These are phyloP conservation scores for Unio pictorum DNA, from an alignment of 2,888 invertebrate species.

Conservation along the genomic window DNA sequence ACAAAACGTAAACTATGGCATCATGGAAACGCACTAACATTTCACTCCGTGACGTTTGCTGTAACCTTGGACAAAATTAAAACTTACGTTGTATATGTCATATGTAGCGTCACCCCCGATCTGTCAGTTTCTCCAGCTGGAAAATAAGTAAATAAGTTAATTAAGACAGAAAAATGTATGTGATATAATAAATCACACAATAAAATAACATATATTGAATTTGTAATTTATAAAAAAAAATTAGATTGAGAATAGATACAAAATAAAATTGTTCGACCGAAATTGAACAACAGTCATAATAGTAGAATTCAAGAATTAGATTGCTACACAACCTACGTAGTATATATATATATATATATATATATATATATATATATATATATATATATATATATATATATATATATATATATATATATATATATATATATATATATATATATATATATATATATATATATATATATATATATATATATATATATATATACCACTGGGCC, in stretches of 20 bases:
- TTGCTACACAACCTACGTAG: too few relatives aligned
- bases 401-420: conserved; percentile 2
- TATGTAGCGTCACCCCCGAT: conserved; percentile 52
- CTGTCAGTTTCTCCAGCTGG: conserved; percentile 45
- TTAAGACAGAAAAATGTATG: background rate
- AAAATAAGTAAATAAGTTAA: conserved; percentile 3
- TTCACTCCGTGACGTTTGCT: too few relatives aligned
- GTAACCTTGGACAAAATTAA: background rate
- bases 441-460: background rate
- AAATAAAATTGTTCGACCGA: too few relatives aligned
- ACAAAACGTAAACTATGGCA: too few relatives aligned
- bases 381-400: conserved; percentile 5
- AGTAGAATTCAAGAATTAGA: too few relatives aligned
- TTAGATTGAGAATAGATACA: background rate
- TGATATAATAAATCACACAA: background rate
- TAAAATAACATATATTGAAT: conserved; percentile 1
- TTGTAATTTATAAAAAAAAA: background rate
- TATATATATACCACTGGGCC: too few relatives aligned
- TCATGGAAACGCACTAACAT: too few relatives aligned
- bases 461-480: too few relatives aligned
- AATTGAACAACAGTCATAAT: too few relatives aligned
- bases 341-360: background rate
- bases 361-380: conserved; percentile 2
- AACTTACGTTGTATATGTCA: conserved; percentile 48
- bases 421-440: conserved; percentile 7